Evolutionary conservation across 2,888 invertebrate genomes (phyloP), one percentile per base, ranked within the genome.

Genomic region (Agriopis leucophaearia): DNA sequence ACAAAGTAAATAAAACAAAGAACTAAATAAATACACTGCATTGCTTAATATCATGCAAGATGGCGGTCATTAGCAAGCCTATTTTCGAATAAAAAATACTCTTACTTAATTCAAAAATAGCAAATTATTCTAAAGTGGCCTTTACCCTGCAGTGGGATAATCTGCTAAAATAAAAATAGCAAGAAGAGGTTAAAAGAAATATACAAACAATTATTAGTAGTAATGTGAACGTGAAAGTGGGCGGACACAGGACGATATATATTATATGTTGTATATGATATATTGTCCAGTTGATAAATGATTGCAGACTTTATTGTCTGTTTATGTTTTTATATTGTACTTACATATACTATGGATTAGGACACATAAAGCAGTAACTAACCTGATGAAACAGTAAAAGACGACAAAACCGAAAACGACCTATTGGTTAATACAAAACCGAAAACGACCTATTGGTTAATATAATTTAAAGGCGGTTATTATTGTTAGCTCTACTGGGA

Each of bases 271-370:
- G n/a, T n/a, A n/a, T n/a, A n/a, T n/a, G n/a, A n/a, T n/a, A n/a
- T 51, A 51, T 35, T 27, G 27, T 27, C 27, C 27, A 5, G 27
- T 27, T 27, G 27, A 27, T 27, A 27, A 71, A 74, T 42, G 50
- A 50, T 12, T 12, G 27, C 27, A 6, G 35, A 51, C 35, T 51
- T 48, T n/a, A 35, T n/a, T 35, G 35, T 51, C 8, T 8, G 3
- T 6, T 3, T 35, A 9, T 7, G 38, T 38, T 0, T 38, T 38
- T 9, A 10, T 10, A 38, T 9, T 8, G 5, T 38, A 38, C 9
- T 8, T 38, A 38, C 38, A 38, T 38, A 38, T 38, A 38, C 1
- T 48, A 44, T n/a, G 5, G 13, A n/a, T n/a, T 38, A 10, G 38
- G 3, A 27, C 27, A 1, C 27, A 27, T 27, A 27, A 27, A 27